phyloP scores from a whole-genome alignment of 2,888 invertebrate species.

The Lasioglossum marginatum region DNA sequence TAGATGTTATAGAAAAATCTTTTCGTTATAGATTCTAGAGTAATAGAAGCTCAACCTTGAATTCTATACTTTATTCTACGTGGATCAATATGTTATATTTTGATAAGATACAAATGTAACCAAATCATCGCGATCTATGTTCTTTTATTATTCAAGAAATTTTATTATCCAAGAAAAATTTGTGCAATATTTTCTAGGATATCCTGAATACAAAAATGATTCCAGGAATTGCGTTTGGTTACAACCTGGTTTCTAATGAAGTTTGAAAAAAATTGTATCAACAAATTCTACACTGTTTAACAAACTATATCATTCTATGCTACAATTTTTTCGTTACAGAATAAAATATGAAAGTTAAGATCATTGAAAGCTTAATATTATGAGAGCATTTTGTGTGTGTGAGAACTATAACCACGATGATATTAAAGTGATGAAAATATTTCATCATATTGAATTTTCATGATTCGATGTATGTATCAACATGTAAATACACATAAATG shows the following conservation, averaged over 20 bases:
- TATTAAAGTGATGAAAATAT: not conserved
- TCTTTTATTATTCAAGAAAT: no score
- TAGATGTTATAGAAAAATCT: no score
- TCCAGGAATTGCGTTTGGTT: not conserved
- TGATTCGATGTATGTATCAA: not conserved
- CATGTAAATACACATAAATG: not conserved
- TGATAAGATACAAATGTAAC: no score
- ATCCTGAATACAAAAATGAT: not conserved
- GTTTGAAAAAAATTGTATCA: not conserved
- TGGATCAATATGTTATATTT: no score
- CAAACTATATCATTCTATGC: not conserved
- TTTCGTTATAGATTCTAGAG: no score
- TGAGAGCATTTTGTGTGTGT: not conserved
- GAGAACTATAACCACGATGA: no score
- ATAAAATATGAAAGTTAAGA: not conserved
- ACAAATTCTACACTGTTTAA: not conserved
- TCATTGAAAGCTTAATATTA: not conserved
- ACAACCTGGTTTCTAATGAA: not conserved
- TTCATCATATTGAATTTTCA: not conserved
- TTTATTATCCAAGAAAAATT: not conserved
- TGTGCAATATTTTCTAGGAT: constrained; percentile 6
- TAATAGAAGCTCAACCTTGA: no score
- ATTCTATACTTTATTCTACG: no score
- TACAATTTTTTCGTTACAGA: not conserved
- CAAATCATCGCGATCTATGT: no score